Conservation (phyloP, 2,888 invertebrate genomes). For the Dicranocentrus wangi region DNA sequence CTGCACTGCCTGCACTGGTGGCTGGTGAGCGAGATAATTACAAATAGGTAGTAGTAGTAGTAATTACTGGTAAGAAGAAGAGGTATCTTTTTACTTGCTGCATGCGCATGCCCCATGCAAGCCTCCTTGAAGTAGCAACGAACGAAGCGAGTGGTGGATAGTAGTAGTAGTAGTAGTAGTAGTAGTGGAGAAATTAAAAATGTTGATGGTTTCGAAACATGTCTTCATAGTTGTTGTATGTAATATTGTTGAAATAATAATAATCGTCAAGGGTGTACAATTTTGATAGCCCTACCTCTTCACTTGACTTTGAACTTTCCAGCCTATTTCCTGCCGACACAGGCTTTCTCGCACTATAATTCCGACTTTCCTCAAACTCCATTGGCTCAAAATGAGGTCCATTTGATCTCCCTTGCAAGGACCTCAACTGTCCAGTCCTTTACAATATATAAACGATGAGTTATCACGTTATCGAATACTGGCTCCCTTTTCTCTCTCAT, state of each 20-base stretch:
- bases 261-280: constrained; percentile 51
- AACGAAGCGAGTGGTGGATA: neutral
- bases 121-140: neutral
- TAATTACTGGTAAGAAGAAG: too few species aligned
- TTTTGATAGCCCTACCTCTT: constrained; percentile 68
- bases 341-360: constrained; percentile 62
- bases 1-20: too few species aligned
- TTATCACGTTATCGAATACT: too few species aligned
- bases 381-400: constrained; percentile 61
- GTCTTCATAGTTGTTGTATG: constrained; percentile 53
- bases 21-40: too few species aligned
- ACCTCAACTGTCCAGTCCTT: constrained; percentile 69
- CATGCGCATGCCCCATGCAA: constrained; percentile 20
- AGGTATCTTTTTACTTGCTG: too few species aligned
- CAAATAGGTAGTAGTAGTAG: too few species aligned
- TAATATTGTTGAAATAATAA: constrained; percentile 28
- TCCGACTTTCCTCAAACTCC: constrained; percentile 68
- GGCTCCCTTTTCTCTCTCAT: too few species aligned
- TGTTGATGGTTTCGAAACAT: constrained; percentile 55
- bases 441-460: constrained; percentile 46
- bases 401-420: constrained; percentile 56
- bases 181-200: constrained; percentile 25
- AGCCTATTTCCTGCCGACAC: constrained; percentile 55
- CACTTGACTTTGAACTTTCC: constrained; percentile 64
- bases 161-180: neutral